phyloP scores from a whole-genome alignment of 37 sponge, comb jelly and placozoan genomes.

The Petrosia ficiformis region DNA sequence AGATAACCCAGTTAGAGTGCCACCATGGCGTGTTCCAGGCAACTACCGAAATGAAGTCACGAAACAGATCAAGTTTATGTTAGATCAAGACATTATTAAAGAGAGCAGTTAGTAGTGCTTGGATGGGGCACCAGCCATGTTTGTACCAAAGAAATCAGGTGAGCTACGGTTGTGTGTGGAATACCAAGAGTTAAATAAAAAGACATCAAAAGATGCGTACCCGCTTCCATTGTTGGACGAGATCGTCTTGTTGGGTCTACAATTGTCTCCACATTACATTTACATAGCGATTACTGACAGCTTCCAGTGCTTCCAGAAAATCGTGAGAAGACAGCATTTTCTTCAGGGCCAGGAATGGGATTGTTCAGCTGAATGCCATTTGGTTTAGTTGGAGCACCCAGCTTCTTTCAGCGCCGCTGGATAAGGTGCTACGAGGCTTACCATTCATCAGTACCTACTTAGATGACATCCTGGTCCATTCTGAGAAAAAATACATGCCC shows the following conservation, averaged over 20 bases:
- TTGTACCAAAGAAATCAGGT: conserved; percentile 43
- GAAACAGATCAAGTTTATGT: conserved; percentile 40
- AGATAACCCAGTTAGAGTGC: conserved; percentile 46
- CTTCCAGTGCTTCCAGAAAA: no score
- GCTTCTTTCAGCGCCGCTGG: conserved; percentile 18
- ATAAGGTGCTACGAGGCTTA: not conserved
- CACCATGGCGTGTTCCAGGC: conserved; percentile 58
- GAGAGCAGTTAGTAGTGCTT: no score
- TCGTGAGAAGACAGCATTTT: conserved; percentile 26
- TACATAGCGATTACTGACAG: conserved; percentile 28
- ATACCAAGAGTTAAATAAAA: conserved; percentile 56
- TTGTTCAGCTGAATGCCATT: not conserved
- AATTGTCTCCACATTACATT: conserved; percentile 25
- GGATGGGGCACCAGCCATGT: conserved; percentile 60
- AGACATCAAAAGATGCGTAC: conserved; percentile 57
- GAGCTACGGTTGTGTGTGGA: conserved; percentile 42
- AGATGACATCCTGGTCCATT: conserved; percentile 10
- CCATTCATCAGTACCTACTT: not conserved
- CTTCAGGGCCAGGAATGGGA: conserved; percentile 24
- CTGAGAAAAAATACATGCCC: not conserved
- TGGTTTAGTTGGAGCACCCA: conserved; percentile 8
- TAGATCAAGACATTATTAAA: conserved; percentile 20
- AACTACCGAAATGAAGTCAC: conserved; percentile 52
- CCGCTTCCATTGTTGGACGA: conserved; percentile 52
- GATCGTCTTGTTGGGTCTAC: conserved; percentile 35